phyloP scores from a whole-genome alignment of 2,888 invertebrate genomes.

The Drosophila recens region DNA sequence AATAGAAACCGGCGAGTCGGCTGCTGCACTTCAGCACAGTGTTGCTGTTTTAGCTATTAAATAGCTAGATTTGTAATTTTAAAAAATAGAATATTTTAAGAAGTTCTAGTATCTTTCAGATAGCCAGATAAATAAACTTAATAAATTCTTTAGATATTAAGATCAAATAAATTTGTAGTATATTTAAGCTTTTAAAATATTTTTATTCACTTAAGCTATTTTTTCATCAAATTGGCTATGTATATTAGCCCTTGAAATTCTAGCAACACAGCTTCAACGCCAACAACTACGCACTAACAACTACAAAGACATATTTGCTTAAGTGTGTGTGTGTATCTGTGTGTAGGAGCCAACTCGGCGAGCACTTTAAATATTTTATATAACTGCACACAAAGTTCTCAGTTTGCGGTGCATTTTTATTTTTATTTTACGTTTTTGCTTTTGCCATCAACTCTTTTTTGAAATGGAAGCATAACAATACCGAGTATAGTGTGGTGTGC shows the following conservation, averaged over 20 bases:
- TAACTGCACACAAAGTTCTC: conserved; percentile 64
- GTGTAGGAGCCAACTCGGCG: conserved; percentile 36
- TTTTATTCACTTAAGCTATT: not conserved
- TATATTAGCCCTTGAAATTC: conserved; percentile 1
- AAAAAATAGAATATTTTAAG: too few relatives aligned
- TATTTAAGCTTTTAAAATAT: too few relatives aligned
- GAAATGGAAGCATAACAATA: conserved; percentile 66
- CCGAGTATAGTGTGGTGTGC: conserved; percentile 34
- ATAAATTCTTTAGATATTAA: too few relatives aligned
- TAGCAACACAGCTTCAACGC: conserved; percentile 37
- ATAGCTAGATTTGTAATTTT: not conserved
- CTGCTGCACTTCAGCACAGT: conserved; percentile 31
- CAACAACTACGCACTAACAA: conserved; percentile 43
- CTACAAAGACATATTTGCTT: conserved; percentile 21
- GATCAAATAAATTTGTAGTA: too few relatives aligned
- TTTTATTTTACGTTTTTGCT: conserved; percentile 19
- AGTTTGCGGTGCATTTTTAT: conserved; percentile 25
- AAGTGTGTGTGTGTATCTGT: conserved; percentile 17
- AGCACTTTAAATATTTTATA: conserved; percentile 73
- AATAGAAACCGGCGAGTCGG: conserved; percentile 51
- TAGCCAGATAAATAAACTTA: too few relatives aligned
- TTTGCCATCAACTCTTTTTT: conserved; percentile 56
- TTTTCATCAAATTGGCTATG: too few relatives aligned
- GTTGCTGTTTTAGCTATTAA: not conserved
- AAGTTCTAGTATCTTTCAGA: too few relatives aligned